Percentiles rank a stretch among this genome's conserved stretches.
Conservation (phyloP, 2,888 invertebrate species). For the Callosobruchus maculatus region DNA sequence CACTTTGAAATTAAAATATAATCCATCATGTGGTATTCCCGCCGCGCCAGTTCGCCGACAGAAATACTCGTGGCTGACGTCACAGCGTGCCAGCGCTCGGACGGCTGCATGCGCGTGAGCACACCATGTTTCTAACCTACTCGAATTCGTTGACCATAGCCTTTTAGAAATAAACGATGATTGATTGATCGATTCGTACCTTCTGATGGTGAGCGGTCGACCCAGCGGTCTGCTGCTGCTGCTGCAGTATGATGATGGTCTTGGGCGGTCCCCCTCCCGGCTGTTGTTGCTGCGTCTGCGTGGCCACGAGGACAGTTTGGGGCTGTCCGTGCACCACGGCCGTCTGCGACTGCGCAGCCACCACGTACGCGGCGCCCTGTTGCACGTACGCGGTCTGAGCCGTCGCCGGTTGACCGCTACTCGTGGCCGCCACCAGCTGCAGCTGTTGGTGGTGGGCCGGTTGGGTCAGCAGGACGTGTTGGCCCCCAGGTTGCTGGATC, state of each 20-base stretch:
- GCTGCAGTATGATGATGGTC: conserved; percentile 68
- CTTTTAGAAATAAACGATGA: too few species aligned
- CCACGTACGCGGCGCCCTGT: conserved; percentile 60
- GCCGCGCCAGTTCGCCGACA: too few species aligned
- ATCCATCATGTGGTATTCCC: too few species aligned
- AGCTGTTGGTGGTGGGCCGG: conserved; percentile 46
- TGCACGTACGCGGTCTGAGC: conserved; percentile 53
- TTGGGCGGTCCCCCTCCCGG: conserved; percentile 61
- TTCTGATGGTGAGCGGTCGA: conserved; percentile 42
- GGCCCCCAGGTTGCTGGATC: conserved; percentile 42
- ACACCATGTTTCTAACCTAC: too few species aligned
- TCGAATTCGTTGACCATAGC: too few species aligned
- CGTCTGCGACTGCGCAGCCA: conserved; percentile 60
- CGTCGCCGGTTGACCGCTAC: conserved; percentile 53
- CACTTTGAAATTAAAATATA: too few species aligned
- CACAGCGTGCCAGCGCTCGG: too few species aligned
- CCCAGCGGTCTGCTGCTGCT: conserved; percentile 48
- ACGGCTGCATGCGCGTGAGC: too few species aligned
- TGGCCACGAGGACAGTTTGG: conserved; percentile 63
- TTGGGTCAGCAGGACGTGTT: conserved; percentile 44
- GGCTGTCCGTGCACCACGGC: conserved; percentile 59
- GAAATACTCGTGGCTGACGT: too few species aligned
- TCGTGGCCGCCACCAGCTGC: conserved; percentile 49
- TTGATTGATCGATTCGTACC: not conserved
- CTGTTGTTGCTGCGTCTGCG: conserved; percentile 66